A percentile compares a stretch with the other conserved stretches of the same genome.
Conservation (phyloP, 2,888 invertebrate genomes). For the Parelbella ahira region DNA sequence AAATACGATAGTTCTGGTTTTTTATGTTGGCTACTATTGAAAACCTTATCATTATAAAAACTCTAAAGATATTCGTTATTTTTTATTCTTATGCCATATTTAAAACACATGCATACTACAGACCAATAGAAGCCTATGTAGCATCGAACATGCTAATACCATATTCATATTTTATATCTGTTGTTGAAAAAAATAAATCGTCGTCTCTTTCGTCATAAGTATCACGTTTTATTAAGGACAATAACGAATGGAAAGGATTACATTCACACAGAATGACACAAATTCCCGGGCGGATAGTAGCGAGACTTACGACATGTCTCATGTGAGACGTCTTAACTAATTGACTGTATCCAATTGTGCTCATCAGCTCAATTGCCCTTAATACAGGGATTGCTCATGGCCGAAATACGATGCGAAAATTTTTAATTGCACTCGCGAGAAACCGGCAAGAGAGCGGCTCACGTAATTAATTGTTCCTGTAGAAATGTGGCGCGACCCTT, state of each 20-base stretch:
- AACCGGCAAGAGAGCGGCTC: slow-evolving; percentile 37
- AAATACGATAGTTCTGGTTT: no score
- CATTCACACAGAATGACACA: slow-evolving; percentile 30
- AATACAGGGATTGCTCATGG: slow-evolving; percentile 63
- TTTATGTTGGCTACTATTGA: no score
- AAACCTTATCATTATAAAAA: no score
- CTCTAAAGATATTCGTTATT: no score
- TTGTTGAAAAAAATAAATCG: no score
- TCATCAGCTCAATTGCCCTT: slow-evolving; percentile 73
- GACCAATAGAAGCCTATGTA: no score
- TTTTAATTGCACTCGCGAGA: slow-evolving; percentile 58
- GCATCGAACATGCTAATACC: no score
- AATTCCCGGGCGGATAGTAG: slow-evolving; percentile 18
- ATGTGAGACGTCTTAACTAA: slow-evolving; percentile 69
- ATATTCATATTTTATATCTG: no score
- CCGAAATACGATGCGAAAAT: slow-evolving; percentile 60
- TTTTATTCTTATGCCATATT: no score
- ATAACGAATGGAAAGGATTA: slow-evolving; percentile 26
- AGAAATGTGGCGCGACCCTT: slow-evolving; percentile 30
- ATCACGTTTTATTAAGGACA: slow-evolving; percentile 15
- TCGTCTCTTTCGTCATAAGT: no score
- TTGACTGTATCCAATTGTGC: slow-evolving; percentile 72
- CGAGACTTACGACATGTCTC: slow-evolving; percentile 48
- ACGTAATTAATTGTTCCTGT: slow-evolving; percentile 42
- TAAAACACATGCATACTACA: no score